These are phyloP conservation scores for Drosophila hamatofila DNA, from an alignment of 2,888 invertebrate genomes.

Conservation along the genomic window DNA sequence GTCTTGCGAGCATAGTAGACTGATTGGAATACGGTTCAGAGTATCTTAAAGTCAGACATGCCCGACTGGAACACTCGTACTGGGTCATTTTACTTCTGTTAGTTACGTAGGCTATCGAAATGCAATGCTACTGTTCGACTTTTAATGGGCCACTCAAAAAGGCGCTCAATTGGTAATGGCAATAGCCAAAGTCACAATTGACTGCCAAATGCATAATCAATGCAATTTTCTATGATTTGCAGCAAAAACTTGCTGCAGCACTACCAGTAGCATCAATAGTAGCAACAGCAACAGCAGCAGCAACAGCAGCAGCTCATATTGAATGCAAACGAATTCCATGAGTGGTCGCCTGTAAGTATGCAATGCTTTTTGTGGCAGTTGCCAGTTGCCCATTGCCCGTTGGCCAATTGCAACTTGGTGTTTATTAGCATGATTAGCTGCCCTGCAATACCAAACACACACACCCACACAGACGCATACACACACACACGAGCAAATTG, in stretches of 20 bases:
- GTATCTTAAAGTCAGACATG: background rate
- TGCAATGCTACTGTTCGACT: slow-evolving; percentile 5
- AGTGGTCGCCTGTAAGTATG: slow-evolving; percentile 58
- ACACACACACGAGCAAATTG: slow-evolving; percentile 57
- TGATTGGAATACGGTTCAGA: too few relatives aligned
- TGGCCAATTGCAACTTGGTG: slow-evolving; percentile 71
- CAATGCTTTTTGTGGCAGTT: slow-evolving; percentile 61
- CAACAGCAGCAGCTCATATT: slow-evolving; percentile 13
- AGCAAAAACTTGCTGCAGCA: slow-evolving; percentile 15
- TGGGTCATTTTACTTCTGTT: background rate
- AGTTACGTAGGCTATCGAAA: background rate
- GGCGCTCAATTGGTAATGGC: slow-evolving; percentile 52
- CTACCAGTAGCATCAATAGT: background rate
- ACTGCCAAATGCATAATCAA: slow-evolving; percentile 79
- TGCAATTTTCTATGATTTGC: slow-evolving; percentile 73
- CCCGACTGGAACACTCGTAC: background rate
- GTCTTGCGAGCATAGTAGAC: too few relatives aligned
- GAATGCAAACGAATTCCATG: slow-evolving; percentile 29
- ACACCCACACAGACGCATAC: slow-evolving; percentile 17
- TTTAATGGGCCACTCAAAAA: slow-evolving; percentile 59
- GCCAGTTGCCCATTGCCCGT: slow-evolving; percentile 18
- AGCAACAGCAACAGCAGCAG: background rate
- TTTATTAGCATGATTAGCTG: slow-evolving; percentile 78
- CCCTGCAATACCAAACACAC: slow-evolving; percentile 37
- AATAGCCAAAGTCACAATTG: slow-evolving; percentile 66